These are phyloP conservation scores for Gobius niger DNA, from an alignment of 2,113 vertebrate species.

Conservation along the genomic window DNA sequence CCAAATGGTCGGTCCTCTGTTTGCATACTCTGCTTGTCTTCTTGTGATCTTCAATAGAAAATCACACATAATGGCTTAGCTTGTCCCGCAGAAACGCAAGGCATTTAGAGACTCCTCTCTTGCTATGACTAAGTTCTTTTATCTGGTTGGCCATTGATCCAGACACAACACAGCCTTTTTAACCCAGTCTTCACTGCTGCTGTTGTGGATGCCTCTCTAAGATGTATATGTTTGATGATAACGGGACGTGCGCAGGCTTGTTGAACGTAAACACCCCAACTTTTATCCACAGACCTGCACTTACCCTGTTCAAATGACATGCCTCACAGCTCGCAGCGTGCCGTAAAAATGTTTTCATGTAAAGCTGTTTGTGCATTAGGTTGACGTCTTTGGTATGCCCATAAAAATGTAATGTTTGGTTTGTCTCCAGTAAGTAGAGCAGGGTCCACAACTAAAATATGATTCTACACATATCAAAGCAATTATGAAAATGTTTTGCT, in stretches of 20 bases:
- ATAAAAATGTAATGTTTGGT: constrained; percentile 12
- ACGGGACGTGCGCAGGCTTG: constrained; percentile 19
- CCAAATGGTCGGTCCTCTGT: not conserved
- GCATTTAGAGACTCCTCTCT: constrained; percentile 11
- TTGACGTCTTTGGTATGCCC: constrained; percentile 11
- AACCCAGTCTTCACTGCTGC: constrained; percentile 1
- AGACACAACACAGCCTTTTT: constrained; percentile 32
- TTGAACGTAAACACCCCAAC: constrained; percentile 10
- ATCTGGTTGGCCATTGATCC: constrained; percentile 37
- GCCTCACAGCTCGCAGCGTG: not conserved
- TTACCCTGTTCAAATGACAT: constrained; percentile 32
- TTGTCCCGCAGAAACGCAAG: not conserved
- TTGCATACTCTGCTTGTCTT: not conserved
- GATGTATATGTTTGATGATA: constrained; percentile 9
- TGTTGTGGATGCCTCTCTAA: not conserved
- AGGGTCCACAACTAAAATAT: not conserved
- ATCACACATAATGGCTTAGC: not conserved
- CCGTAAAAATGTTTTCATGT: not conserved
- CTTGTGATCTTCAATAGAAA: not conserved
- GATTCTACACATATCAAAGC: not conserved
- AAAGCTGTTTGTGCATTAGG: constrained; percentile 8
- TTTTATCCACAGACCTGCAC: constrained; percentile 19
- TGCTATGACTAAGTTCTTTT: constrained; percentile 26
- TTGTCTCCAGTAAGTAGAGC: constrained; percentile 5
- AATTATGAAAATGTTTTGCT: not conserved